Evolutionary conservation across 2,113 vertebrate genomes (phyloP).

Genomic region (Phalacrocorax carbo): DNA sequence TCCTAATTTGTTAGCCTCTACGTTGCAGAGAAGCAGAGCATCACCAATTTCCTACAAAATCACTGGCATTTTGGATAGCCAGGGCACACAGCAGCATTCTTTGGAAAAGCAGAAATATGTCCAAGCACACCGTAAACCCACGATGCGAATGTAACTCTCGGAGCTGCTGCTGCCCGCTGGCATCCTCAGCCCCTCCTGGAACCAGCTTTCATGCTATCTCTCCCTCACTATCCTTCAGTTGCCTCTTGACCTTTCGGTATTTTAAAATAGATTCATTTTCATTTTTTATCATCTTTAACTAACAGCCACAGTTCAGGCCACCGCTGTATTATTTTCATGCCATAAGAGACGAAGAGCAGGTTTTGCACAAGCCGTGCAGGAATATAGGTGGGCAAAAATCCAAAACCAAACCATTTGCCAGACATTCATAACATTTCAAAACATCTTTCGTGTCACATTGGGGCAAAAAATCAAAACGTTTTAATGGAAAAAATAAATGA

Average conservation of each 20-base stretch:
- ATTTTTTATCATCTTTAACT: background rate
- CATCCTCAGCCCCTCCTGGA: background rate
- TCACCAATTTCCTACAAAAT: background rate
- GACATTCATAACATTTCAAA: conserved; percentile 37
- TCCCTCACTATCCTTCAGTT: background rate
- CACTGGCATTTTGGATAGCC: background rate
- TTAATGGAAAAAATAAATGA: conserved; percentile 16
- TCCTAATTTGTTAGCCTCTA: background rate
- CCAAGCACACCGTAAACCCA: background rate
- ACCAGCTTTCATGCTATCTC: background rate
- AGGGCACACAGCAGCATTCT: background rate
- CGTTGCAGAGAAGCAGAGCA: background rate
- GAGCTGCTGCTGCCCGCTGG: background rate
- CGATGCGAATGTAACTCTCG: background rate
- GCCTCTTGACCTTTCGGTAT: background rate
- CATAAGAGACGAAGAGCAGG: background rate
- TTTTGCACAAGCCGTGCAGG: conserved; percentile 1
- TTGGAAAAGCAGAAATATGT: background rate
- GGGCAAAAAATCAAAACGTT: background rate
- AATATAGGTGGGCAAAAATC: conserved; percentile 15
- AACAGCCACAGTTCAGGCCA: background rate
- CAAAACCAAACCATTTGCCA: conserved; percentile 8
- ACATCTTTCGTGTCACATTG: background rate
- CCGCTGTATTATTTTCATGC: background rate
- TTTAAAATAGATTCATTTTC: background rate